Base-by-base conservation (phyloP, 37 sponge, comb jelly and placozoan species). In the Bolinopsis microptera region DNA sequence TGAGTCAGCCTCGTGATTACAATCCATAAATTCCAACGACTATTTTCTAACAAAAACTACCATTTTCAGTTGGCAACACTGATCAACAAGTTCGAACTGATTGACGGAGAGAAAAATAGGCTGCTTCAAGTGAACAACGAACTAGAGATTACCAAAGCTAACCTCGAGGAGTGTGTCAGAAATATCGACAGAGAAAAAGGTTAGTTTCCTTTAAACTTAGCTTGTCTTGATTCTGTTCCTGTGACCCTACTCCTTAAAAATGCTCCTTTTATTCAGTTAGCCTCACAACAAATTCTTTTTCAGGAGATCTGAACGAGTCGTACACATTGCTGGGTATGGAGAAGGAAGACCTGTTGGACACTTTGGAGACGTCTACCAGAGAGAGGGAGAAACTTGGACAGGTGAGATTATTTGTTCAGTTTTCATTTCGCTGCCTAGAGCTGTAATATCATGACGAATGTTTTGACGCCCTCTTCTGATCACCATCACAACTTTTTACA, bases 281-380 rank as follows among this genome's bases (percentile, higher is more conserved):
- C n/a, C n/a, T n/a, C n/a, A n/a, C n/a, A n/a, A n/a, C n/a, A n/a
- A 48, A 48, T 48, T 48, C 9, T 48, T 48, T 70, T 34, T 5
- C 90, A 86, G 90, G 90, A 5, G 90, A 86, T 86, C 61, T 86
- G 61, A 86, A 86, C 61, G 90, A 86, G 61, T 86, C 90, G 40
- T 86, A 86, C 61, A 86, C 90, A 25, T 48, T 86, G 5, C 90
- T 86, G 2, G 90, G 90, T n/a, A 86, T 86, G 90, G 90, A 86
- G 90, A 86, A 86, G 61, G 90, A 86, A 41, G 90, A 86, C 90
- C 26, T 86, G 25, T 38, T 86, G 61, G 90, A 86, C 22, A 34
- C 41, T n/a, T 30, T 86, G 90, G 90, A 86, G 48, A 41, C 23
- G 3, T 86, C 90, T n/a, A 86, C 41, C 0, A 18, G 90, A 27